A percentile compares a stretch with the other conserved stretches of the same genome.
These are phyloP conservation scores for Hyalella azteca DNA, from an alignment of 2,888 invertebrate genomes.

Conservation along the genomic window DNA sequence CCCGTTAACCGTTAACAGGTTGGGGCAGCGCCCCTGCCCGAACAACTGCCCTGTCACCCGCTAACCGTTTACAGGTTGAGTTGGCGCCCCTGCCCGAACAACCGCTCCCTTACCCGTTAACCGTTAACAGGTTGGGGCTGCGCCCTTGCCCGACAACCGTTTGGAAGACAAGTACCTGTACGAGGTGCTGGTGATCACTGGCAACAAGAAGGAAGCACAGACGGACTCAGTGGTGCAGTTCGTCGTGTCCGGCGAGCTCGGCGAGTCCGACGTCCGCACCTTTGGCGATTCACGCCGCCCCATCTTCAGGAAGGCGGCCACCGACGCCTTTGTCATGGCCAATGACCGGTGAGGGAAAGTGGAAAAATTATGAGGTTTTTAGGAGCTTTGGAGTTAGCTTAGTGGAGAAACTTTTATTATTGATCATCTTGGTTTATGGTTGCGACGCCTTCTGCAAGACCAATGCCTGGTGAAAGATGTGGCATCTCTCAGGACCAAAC, in stretches of 20 bases:
- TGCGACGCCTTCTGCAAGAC: no score
- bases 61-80: conserved; percentile 61
- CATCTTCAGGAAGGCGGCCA: conserved; percentile 61
- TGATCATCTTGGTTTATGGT: no score
- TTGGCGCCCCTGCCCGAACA: conserved; percentile 60
- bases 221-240: conserved; percentile 60
- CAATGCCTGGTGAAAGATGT: no score
- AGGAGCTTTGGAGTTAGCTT: no score
- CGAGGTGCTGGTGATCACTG: conserved; percentile 62
- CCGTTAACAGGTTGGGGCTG: conserved; percentile 60
- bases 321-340: conserved; percentile 63
- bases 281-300: conserved; percentile 60
- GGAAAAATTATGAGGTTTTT: no score
- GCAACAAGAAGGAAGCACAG: conserved; percentile 46
- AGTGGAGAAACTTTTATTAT: no score
- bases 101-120: not conserved
- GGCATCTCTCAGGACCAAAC: no score
- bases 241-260: conserved; percentile 61
- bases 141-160: conserved; percentile 62
- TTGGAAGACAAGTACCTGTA: conserved; percentile 62
- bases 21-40: conserved; percentile 61
- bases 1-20: conserved; percentile 62
- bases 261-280: conserved; percentile 61
- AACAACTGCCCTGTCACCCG: conserved; percentile 62
- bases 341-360: conserved; percentile 54